A percentile compares a stretch with the other conserved stretches of the same genome.
These are phyloP conservation scores for Spodoptera frugiperda DNA, from an alignment of 1,140 invertebrate genomes.

Conservation along the genomic window DNA sequence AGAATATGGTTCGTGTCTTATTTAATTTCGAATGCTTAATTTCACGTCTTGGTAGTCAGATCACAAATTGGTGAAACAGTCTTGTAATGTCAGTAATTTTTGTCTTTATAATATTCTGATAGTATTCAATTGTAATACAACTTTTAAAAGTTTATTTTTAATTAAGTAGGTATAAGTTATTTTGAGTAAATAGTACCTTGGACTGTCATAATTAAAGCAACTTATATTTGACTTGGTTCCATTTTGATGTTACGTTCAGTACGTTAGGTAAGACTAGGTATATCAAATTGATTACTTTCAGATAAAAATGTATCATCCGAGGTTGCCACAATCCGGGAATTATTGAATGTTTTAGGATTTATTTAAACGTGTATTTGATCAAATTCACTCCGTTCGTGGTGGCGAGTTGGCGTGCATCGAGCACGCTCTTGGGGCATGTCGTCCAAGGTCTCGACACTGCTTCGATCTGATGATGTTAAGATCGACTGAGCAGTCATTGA, in stretches of 20 bases:
- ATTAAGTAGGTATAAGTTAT: background rate
- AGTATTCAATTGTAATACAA: background rate
- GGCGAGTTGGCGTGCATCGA: slow-evolving; percentile 63
- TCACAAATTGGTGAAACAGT: slow-evolving; percentile 23
- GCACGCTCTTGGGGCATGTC: slow-evolving; percentile 66
- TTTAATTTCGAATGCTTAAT: slow-evolving; percentile 2
- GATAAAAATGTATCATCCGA: slow-evolving; percentile 5
- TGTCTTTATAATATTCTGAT: slow-evolving; percentile 2
- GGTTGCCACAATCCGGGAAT: background rate
- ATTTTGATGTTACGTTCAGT: too few relatives aligned
- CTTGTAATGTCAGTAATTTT: slow-evolving; percentile 19
- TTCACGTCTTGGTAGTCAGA: background rate
- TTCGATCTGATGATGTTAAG: slow-evolving; percentile 79
- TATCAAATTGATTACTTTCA: slow-evolving; percentile 3
- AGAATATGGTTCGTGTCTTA: slow-evolving; percentile 1
- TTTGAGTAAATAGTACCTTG: too few relatives aligned
- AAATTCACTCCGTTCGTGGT: slow-evolving; percentile 66
- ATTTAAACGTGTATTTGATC: slow-evolving; percentile 82
- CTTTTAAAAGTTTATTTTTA: background rate
- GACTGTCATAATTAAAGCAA: too few relatives aligned
- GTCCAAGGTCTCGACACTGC: slow-evolving; percentile 82
- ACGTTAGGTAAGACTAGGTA: too few relatives aligned
- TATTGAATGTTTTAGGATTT: background rate
- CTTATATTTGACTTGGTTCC: too few relatives aligned
- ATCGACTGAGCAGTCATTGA: slow-evolving; percentile 72